Conservation (phyloP, 2,113 vertebrate genomes). For the Spermophilus dauricus region DNA sequence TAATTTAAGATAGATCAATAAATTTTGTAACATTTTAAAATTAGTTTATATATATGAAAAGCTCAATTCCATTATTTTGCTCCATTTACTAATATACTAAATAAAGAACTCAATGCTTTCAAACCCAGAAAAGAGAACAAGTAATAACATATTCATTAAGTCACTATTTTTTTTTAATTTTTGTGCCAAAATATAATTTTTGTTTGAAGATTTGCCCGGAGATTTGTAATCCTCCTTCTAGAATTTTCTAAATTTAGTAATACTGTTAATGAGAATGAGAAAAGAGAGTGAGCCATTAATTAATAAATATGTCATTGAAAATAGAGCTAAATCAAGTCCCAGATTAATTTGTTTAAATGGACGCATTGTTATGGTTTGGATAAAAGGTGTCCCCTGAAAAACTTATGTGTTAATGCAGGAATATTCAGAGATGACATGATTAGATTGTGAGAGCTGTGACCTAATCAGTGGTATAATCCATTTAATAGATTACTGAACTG, state of each 20-base stretch:
- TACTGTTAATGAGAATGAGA: background rate
- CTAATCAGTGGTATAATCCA: no score
- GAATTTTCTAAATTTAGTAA: background rate
- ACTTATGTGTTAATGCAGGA: no score
- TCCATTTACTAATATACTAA: background rate
- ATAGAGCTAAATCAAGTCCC: background rate
- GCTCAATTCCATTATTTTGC: background rate
- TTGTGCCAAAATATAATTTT: background rate
- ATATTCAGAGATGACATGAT: no score
- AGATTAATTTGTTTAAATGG: background rate
- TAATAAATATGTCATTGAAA: background rate
- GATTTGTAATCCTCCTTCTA: background rate
- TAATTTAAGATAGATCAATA: background rate
- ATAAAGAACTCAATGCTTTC: background rate
- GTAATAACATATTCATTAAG: background rate
- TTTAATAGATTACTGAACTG: no score
- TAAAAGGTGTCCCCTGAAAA: no score
- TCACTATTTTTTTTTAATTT: background rate
- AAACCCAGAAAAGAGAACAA: background rate
- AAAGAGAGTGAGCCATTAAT: background rate
- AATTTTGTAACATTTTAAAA: conserved; percentile 56
- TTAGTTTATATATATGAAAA: conserved; percentile 26
- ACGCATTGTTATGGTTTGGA: no score
- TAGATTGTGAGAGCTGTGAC: no score
- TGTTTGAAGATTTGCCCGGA: background rate